Conservation (phyloP, 2,888 invertebrate species). For the Drosophila neutralis region DNA sequence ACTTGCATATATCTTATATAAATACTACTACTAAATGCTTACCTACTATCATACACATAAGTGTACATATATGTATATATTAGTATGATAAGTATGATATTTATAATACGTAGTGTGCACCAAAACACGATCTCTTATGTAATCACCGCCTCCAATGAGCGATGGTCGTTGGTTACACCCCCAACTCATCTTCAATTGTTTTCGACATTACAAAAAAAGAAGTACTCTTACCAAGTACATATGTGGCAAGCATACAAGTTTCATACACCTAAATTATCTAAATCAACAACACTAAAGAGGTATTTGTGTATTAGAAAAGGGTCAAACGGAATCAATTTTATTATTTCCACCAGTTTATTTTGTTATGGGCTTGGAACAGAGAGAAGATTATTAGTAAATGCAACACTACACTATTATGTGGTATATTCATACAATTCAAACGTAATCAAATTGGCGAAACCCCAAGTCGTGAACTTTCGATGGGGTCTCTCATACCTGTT, state of each 20-base stretch:
- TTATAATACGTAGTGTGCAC: neutral
- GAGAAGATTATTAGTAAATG: neutral
- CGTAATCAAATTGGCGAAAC: neutral
- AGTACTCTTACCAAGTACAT: neutral
- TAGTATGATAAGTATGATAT: neutral
- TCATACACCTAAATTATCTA: neutral
- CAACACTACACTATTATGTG: neutral
- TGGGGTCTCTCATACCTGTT: slow-evolving; percentile 2
- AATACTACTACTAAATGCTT: neutral
- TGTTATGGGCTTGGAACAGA: neutral
- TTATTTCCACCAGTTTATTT: neutral
- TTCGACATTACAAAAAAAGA: neutral
- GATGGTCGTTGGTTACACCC: neutral
- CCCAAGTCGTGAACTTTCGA: slow-evolving; percentile 2
- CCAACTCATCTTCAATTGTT: neutral
- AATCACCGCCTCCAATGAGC: slow-evolving; percentile 1
- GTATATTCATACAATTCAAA: neutral
- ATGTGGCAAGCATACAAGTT: neutral
- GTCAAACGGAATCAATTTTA: neutral
- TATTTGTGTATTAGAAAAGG: neutral
- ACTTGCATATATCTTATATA: slow-evolving; percentile 2
- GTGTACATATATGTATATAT: no score
- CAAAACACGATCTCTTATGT: neutral
- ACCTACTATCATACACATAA: neutral
- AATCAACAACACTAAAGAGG: neutral